Evolutionary conservation across 1,140 invertebrate genomes (phyloP), one percentile per base, ranked within the genome.

Genomic region (Andrena cerasifolii): DNA sequence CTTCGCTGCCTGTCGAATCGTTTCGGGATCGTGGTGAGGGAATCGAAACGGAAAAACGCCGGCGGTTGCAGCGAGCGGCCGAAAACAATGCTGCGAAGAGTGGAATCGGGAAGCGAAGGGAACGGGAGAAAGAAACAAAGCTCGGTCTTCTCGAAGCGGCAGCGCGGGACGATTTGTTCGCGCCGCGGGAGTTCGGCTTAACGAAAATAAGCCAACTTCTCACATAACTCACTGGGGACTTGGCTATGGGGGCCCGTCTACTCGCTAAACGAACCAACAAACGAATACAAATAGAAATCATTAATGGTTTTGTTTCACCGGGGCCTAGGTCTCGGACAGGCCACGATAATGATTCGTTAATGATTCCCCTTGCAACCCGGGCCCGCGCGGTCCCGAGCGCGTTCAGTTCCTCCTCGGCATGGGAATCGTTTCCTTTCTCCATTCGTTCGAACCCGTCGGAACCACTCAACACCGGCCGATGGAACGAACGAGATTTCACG

Each of bases 281-380:
- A 87, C 80, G 87, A 89, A 91, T 90, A 91, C 89, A 92, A 91
- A 92, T 90, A 90, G 88, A 92, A 92, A 92, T 92, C 91, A 89
- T 91, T 92, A 92, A 92, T 91, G 86, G 89, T 90, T 92, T 92
- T 92, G 90, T 91, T 92, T 91, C 89, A 87, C 75, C 36, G 10
- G 78, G 65, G 59, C 59, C 45, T 75, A 71, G 67, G 33, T 36
- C 21, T 66, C 72, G 62, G 58, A 77, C 74, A 49, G 54, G 63
- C 65, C 59, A 63, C 45, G 83, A 84, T 92, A 92, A 91, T 89
- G 89, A 91, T 90, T 91, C 81, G 77, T 88, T 92, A 92, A 92
- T 91, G 90, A 91, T 91, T 89, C 86, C 54, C 14, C 33, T 31
- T 40, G 58, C 21, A 56, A 28, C 47, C 53, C 16, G 3, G 14